Conservation (phyloP, 2,888 invertebrate species). For the Teinopalpus imperialis region DNA sequence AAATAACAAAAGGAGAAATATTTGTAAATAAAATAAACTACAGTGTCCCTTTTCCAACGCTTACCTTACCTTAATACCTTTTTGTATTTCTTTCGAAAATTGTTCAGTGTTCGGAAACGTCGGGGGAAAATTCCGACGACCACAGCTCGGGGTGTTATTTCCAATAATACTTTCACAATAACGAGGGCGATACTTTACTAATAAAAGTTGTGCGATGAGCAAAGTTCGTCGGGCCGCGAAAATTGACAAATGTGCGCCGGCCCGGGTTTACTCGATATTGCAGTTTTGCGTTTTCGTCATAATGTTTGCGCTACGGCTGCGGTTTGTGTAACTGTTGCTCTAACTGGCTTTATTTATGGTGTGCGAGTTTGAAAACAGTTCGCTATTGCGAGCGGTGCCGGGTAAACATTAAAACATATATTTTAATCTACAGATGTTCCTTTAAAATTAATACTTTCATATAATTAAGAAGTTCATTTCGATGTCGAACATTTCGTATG, state of each 20-base stretch:
- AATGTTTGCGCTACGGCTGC: conserved; percentile 23
- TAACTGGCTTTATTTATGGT: conserved; percentile 20
- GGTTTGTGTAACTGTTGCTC: conserved; percentile 19
- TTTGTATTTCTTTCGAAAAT: conserved; percentile 18
- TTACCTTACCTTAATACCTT: conserved; percentile 4
- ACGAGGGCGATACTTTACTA: conserved; percentile 21
- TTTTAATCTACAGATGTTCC: too few relatives aligned
- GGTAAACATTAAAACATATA: too few relatives aligned
- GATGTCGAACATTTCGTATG: too few relatives aligned
- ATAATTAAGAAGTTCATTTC: too few relatives aligned
- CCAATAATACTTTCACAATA: conserved; percentile 24
- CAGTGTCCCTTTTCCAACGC: conserved; percentile 7
- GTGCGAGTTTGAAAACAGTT: conserved; percentile 14
- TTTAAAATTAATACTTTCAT: too few relatives aligned
- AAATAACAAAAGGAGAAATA: conserved; percentile 10
- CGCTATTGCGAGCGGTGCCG: not conserved
- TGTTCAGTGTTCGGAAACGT: conserved; percentile 6
- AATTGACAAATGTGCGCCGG: conserved; percentile 45
- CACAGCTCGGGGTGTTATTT: conserved; percentile 16
- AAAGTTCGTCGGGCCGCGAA: conserved; percentile 18
- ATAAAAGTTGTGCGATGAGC: conserved; percentile 23
- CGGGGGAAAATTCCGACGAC: conserved; percentile 11
- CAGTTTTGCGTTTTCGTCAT: conserved; percentile 41
- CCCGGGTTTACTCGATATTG: conserved; percentile 38
- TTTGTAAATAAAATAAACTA: conserved; percentile 12